Evolutionary conservation across 2,888 invertebrate species (phyloP).

Genomic region (Oxytorus armatus): DNA sequence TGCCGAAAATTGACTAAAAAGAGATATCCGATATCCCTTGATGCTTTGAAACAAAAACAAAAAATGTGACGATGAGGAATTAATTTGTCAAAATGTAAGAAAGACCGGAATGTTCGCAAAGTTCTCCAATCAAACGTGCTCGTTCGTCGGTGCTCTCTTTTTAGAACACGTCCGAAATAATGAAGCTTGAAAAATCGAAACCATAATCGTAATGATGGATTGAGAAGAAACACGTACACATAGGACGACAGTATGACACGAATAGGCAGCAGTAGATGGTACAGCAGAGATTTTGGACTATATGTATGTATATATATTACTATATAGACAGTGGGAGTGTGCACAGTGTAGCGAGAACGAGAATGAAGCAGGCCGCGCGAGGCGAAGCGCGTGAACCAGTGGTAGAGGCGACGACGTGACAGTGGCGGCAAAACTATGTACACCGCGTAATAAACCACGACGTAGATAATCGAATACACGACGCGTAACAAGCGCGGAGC

Average conservation of each 20-base stretch:
- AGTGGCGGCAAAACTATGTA: conserved; percentile 51
- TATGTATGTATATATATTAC: too few relatives aligned
- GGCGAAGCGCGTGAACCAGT: conserved; percentile 31
- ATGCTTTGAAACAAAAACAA: too few relatives aligned
- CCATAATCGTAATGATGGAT: not conserved
- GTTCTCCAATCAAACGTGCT: not conserved
- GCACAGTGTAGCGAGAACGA: conserved; percentile 20
- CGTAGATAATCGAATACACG: conserved; percentile 83
- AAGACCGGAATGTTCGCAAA: too few relatives aligned
- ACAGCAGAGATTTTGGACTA: conserved; percentile 8
- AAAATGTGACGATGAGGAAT: too few relatives aligned
- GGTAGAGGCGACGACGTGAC: conserved; percentile 57
- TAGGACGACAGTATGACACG: conserved; percentile 1
- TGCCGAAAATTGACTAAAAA: not conserved
- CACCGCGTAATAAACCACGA: conserved; percentile 80
- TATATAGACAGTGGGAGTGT: conserved; percentile 5
- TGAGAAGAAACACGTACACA: not conserved
- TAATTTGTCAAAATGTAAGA: too few relatives aligned
- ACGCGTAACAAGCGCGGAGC: conserved; percentile 80
- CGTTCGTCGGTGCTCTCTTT: not conserved
- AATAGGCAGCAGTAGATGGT: not conserved
- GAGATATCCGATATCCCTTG: too few relatives aligned
- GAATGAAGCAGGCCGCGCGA: conserved; percentile 41
- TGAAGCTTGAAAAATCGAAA: conserved; percentile 27
- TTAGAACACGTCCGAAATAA: not conserved